Percentiles rank a stretch among this genome's conserved stretches.
These are phyloP conservation scores for Icerya purchasi DNA, from an alignment of 2,888 invertebrate species.

Conservation along the genomic window DNA sequence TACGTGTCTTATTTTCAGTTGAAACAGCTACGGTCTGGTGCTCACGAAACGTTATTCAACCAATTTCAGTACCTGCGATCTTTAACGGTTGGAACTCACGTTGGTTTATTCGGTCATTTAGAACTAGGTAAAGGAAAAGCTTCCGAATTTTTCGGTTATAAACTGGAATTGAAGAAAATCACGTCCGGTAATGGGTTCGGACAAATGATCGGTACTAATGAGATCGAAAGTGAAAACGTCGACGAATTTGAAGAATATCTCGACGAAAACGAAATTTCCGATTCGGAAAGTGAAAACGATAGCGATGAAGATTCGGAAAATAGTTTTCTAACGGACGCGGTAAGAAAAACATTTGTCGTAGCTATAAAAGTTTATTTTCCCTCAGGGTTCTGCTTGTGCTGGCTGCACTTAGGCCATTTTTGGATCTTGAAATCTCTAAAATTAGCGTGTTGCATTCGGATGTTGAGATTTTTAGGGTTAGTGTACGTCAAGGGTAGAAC, in stretches of 20 bases:
- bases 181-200: neutral
- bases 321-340: too few relatives aligned
- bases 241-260: neutral
- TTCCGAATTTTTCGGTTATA: neutral
- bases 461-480: too few relatives aligned
- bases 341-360: too few relatives aligned
- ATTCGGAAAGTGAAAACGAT: too few relatives aligned
- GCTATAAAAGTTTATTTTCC: too few relatives aligned
- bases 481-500: too few relatives aligned
- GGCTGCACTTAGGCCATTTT: too few relatives aligned
- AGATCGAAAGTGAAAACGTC: neutral
- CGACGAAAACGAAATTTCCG: neutral
- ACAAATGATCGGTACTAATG: neutral
- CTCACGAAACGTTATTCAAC: slow-evolving; percentile 1
- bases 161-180: neutral
- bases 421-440: too few relatives aligned
- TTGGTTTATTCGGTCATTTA: neutral
- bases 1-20: neutral
- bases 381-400: too few relatives aligned
- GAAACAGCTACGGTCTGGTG: slow-evolving; percentile 3
- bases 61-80: slow-evolving; percentile 3
- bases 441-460: too few relatives aligned
- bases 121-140: neutral
- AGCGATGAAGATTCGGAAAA: too few relatives aligned
- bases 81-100: neutral